These are phyloP conservation scores for Enteromius radiatus DNA, from an alignment of 2,797 vertebrate genomes.

Conservation along the genomic window DNA sequence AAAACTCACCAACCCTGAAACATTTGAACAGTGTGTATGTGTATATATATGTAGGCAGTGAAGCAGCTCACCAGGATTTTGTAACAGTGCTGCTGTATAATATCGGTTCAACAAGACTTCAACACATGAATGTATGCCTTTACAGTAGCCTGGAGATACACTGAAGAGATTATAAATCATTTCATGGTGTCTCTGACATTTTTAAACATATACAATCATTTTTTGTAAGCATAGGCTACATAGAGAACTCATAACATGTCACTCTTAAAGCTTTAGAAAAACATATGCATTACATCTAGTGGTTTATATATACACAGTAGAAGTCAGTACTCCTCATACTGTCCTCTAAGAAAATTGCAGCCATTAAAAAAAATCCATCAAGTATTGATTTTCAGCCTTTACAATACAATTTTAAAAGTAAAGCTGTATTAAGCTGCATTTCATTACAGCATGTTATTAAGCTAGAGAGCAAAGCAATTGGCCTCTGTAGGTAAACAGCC, in stretches of 20 bases:
- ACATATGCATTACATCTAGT: background rate
- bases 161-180: background rate
- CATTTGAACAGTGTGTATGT: background rate
- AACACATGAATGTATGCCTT: background rate
- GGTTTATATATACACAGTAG: background rate
- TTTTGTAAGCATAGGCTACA: background rate
- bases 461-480: background rate
- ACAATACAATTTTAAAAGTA: slow-evolving; percentile 48
- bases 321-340: slow-evolving; percentile 28
- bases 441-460: background rate
- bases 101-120: background rate
- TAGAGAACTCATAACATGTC: background rate
- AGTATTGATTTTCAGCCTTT: slow-evolving; percentile 54
- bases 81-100: background rate
- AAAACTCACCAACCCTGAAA: background rate
- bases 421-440: slow-evolving; percentile 11
- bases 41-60: background rate
- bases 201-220: background rate
- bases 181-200: background rate
- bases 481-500: background rate
- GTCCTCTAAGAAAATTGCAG: slow-evolving; percentile 32
- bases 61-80: slow-evolving; percentile 1
- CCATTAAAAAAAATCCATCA: slow-evolving; percentile 46
- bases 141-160: background rate
- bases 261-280: slow-evolving; percentile 20